phyloP scores from a whole-genome alignment of 2,888 invertebrate genomes.

The Ochropacha duplaris region DNA sequence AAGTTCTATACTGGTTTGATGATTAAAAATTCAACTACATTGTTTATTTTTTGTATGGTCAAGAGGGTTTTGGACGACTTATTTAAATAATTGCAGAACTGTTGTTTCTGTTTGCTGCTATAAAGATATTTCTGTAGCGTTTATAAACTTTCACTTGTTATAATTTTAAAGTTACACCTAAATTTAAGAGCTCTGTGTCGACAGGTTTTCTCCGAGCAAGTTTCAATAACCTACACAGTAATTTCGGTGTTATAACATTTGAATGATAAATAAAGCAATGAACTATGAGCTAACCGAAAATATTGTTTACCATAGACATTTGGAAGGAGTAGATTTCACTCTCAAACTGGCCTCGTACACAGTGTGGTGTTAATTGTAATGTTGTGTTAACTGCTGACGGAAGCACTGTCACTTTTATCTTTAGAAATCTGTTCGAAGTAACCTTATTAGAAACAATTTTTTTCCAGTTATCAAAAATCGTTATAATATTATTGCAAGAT shows the following conservation, averaged over 20 bases:
- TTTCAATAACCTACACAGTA: not conserved
- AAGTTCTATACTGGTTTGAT: not conserved
- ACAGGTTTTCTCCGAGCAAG: slow-evolving; percentile 12
- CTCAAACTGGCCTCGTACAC: slow-evolving; percentile 11
- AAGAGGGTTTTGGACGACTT: not conserved
- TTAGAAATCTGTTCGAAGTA: slow-evolving; percentile 14
- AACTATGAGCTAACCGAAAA: slow-evolving; percentile 2
- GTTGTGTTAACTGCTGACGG: slow-evolving; percentile 14
- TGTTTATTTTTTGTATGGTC: not conserved
- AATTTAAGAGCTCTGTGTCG: slow-evolving; percentile 15
- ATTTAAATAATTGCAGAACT: not conserved
- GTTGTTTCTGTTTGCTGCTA: slow-evolving; percentile 15
- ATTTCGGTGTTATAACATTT: not conserved
- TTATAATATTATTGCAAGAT: too few species aligned
- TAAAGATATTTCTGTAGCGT: slow-evolving; percentile 15
- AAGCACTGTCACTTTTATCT: slow-evolving; percentile 31
- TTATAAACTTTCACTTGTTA: slow-evolving; percentile 31
- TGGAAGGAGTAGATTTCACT: slow-evolving; percentile 15
- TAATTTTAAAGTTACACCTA: slow-evolving; percentile 19
- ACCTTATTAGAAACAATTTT: too few species aligned
- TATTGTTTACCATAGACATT: slow-evolving; percentile 1
- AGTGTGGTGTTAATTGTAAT: slow-evolving; percentile 21
- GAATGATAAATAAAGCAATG: not conserved
- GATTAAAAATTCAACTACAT: not conserved
- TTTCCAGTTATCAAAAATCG: too few species aligned